Base-by-base conservation (phyloP, 1,140 invertebrate genomes). In the Drosophila funebris region DNA sequence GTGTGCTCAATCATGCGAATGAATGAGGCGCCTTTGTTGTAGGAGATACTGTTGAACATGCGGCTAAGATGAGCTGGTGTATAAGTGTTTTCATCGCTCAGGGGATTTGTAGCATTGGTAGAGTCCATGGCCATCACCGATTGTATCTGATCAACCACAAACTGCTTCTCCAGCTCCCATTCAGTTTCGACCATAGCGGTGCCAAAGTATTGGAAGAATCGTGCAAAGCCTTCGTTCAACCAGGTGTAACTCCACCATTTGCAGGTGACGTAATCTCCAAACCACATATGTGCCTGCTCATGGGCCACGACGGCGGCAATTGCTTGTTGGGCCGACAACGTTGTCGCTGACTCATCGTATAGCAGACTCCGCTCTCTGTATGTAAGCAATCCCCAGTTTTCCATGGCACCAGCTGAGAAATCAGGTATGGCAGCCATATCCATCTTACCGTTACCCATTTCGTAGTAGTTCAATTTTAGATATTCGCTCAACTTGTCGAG, bases 361-460 rank as follows among this genome's bases (percentile, higher is more conserved):
- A 96, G 91, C 6, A 96, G 81, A 36, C 92, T 92, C 3, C 92
- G 92, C 81, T 96, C 95, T 57, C 95, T 79, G 54, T 94, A 95
- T 2, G 93, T 94, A 1, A 95, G 92, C 0, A 95, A 82, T 6
- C 95, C 95, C 94, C 96, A 97, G 91, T 97, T 96, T 89, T 97
- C 96, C 96, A 97, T 97, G 20, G 96, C 97, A 27, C 95, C 96
- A 0, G 96, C 94, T 0, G 93, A 93, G 92, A 98, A 98, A 92
- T 96, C 96, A 3, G 96, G 96, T 56, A 96, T 94, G 37, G 95
- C 94, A 37, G 95, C 94, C 90, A 97, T 94, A 67, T 96, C 95
- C 92, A 95, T 93, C 82, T 95, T 95, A 33, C 93, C 73, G 14
- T 91, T 82, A 36, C 92, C 78, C 52, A 92, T 66, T 1, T n/a